Evolutionary conservation across 2,888 invertebrate species (phyloP), one percentile per base, ranked within the genome.

Genomic region (Mesopsocus fuscifrons): DNA sequence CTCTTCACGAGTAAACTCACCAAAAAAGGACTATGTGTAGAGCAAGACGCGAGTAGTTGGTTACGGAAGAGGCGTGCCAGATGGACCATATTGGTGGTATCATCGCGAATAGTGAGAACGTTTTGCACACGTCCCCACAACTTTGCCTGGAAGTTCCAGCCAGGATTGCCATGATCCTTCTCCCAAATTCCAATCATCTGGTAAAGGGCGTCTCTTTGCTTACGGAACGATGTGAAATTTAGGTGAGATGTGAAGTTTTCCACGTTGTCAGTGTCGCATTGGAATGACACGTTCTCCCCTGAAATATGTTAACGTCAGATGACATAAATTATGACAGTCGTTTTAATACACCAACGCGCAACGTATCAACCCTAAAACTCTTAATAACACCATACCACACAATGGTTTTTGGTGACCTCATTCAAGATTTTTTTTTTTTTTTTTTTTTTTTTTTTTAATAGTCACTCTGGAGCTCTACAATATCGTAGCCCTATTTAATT

Each of bases 201-300:
- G 57, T 88, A 91, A 57, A 91, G 92, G 50, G 76, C 63, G 59
- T 92, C 91, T 32, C 91, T 64, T 54, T 91, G 91, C 50, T 81
- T 82, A 51, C 75, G 75, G 52, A 89, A 91, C 17, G 73, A 69
- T 31, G 74, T 71, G 54, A 88, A 89, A 41, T 81, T 74, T 4
- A 65, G 57, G 31, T 72, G 66, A 0, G 69, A 70, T 0, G 83
- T 77, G 56, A 91, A 92, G 55, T 87, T 84, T 30, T 77, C 74
- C 2, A 72, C 66, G 42, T 83, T 84, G 53, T 91, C 91, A 0
- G 83, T 85, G 47, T 91, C 89, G 2, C 74, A 69, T 56, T 83
- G 83, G 56, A 87, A 91, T 49, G 77, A 78, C 0, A 91, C 82
- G 50, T 79, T 77, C 9, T 69, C 67, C 41, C 70, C 67, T 1